Evolutionary conservation across 2,888 invertebrate genomes (phyloP), one percentile per base, ranked within the genome.

Genomic region (Notocelia uddmanniana): DNA sequence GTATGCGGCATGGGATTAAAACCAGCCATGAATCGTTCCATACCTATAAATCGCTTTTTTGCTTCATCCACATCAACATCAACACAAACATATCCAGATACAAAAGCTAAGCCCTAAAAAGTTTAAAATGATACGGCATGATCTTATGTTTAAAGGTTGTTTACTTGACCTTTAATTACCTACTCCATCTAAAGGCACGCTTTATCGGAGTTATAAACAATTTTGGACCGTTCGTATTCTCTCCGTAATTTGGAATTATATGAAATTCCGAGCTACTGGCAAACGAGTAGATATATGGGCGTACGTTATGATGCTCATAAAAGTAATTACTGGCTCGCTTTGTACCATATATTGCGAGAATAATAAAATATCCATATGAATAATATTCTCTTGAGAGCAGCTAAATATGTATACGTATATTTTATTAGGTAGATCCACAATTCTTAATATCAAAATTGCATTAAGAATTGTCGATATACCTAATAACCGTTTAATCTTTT

Each of bases 291-390:
- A n/a, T 54, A 54, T 23, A 26, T 54, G 23, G 6, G n/a, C 23
- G 21, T 23, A 15, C 8, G 26, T 54, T 54, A 54, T 54, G 54
- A 54, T 19, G 26, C 26, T 26, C 54, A 26, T 54, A 54, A 54
- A 54, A 54, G 26, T 54, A 54, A 54, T 26, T 54, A 54, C 54
- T 11, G 26, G 26, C 54, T 54, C n/a, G 37, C 21, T 41, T 59
- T 34, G 59, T 57, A 21, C 57, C 19, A 19, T 54, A 54, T 54
- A 54, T 26, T 15, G 26, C 23, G 54, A 54, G 15, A 26, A 11
- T 52, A 26, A 26, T 54, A 26, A 54, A 23, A 8, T 26, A 26
- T 26, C 23, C 15, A 13, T 23, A 21, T 52, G 52, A 13, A 52
- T 10, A 21, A 52, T 52, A 13, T 52, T 52, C 21, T 18, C 21